Percentiles rank a stretch among this genome's conserved stretches.
Evolutionary conservation across 2,888 invertebrate genomes (phyloP).

Genomic region (Sphecodes monilicornis): DNA sequence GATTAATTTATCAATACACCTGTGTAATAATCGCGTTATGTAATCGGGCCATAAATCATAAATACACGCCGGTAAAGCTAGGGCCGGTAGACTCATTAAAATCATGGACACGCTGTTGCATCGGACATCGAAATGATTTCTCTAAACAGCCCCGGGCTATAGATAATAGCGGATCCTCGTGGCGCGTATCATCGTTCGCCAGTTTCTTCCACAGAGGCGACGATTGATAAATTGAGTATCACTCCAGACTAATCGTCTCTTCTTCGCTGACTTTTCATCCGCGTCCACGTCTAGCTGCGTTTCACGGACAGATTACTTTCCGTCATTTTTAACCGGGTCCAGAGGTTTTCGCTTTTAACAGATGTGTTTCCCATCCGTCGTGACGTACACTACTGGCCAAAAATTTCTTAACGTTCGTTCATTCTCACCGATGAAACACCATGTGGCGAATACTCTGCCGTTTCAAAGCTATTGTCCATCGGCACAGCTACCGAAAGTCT

Average conservation of each 20-base stretch:
- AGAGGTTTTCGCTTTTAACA: constrained; percentile 24
- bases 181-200: constrained; percentile 38
- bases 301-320: constrained; percentile 3
- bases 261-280: constrained; percentile 47
- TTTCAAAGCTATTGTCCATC: background rate
- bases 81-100: constrained; percentile 76
- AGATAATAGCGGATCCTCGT: constrained; percentile 68
- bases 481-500: background rate
- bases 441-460: background rate
- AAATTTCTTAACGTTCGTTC: background rate
- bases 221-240: constrained; percentile 61
- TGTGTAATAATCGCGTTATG: constrained; percentile 80
- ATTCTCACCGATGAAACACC: background rate
- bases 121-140: constrained; percentile 75
- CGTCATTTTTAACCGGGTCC: constrained; percentile 15
- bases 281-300: constrained; percentile 5
- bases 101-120: constrained; percentile 72
- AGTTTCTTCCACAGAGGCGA: constrained; percentile 44
- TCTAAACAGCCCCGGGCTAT: constrained; percentile 72
- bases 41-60: constrained; percentile 80
- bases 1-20: constrained; percentile 81
- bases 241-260: constrained; percentile 45
- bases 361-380: constrained; percentile 15
- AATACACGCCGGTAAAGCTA: constrained; percentile 24
- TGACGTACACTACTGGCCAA: background rate